Base-by-base conservation (phyloP, 2,888 invertebrate species). In the Biston stratarius region DNA sequence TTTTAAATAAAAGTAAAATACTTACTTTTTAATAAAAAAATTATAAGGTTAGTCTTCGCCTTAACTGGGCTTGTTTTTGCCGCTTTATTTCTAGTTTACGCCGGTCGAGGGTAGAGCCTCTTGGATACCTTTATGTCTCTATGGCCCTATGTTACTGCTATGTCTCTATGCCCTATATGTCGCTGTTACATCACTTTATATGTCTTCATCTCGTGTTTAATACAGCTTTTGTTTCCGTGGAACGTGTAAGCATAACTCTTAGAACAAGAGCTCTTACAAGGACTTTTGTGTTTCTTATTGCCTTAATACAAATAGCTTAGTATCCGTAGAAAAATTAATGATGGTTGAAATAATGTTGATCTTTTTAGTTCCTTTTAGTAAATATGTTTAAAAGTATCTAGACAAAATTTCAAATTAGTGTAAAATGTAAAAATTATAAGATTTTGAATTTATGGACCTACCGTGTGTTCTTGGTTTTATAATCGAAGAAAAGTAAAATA, bases 11-110 rank as follows among this genome's bases (percentile, higher is more conserved):
- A n/a, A n/a, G n/a, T n/a, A n/a, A n/a, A n/a, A n/a, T n/a, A n/a
- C n/a, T n/a, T n/a, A n/a, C n/a, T n/a, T n/a, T n/a, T n/a, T n/a
- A n/a, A n/a, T n/a, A n/a, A n/a, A n/a, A n/a, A n/a, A n/a, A n/a
- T n/a, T n/a, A n/a, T n/a, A n/a, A n/a, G n/a, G 14, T 11, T 5
- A 38, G 14, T 15, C 14, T 44, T 55, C 45, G 45, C 57, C 57
- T 57, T 57, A 57, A 57, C 45, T 14, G 14, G 9, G 45, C 57
- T 57, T 45, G 57, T 57, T 57, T 57, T 57, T 45, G 57, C 57
- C 33, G 57, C 33, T 57, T 57, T 57, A 45, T 57, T 57, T 45
- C 57, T 45, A 57, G 57, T 57, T 15, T 45, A 34, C 10, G 44
- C 36, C n/a, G 34, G 57, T 57, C 45, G 57, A 57, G 57, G 45